These are phyloP conservation scores for Perodicticus potto DNA, from an alignment of 2,797 vertebrate genomes.

Conservation along the genomic window DNA sequence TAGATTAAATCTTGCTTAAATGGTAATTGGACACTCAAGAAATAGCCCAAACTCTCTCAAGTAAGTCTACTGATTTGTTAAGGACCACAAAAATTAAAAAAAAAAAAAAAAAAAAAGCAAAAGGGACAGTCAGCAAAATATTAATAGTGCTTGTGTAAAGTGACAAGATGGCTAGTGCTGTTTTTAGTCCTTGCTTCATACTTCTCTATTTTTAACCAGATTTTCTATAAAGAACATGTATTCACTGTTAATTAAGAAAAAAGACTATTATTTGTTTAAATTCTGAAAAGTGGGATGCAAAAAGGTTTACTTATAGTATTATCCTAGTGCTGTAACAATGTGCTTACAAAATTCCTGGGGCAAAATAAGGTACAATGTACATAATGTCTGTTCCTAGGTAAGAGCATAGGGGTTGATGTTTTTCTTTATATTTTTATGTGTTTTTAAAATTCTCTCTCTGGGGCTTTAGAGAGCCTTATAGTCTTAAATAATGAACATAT, in stretches of 20 bases:
- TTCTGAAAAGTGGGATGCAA: background rate
- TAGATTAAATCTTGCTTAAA: background rate
- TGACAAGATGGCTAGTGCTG: background rate
- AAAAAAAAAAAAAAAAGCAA: background rate
- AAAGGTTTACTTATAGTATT: background rate
- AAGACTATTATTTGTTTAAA: background rate
- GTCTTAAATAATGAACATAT: conserved; percentile 2
- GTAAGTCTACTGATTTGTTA: background rate
- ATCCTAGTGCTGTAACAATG: background rate
- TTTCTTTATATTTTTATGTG: background rate
- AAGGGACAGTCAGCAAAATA: background rate
- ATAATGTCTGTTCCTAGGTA: background rate
- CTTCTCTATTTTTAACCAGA: background rate
- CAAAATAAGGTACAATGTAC: background rate
- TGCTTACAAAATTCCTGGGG: background rate
- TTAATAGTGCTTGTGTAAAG: background rate
- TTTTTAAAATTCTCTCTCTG: conserved; percentile 21
- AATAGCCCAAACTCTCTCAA: background rate
- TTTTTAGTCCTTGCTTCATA: background rate
- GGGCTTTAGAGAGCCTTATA: background rate
- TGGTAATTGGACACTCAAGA: background rate
- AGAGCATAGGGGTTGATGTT: background rate
- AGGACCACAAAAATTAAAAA: background rate
- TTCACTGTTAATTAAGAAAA: background rate
- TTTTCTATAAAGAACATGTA: background rate